Evolutionary conservation across 1,140 invertebrate species (phyloP), one percentile per base, ranked within the genome.

Genomic region (Nomia melanderi): DNA sequence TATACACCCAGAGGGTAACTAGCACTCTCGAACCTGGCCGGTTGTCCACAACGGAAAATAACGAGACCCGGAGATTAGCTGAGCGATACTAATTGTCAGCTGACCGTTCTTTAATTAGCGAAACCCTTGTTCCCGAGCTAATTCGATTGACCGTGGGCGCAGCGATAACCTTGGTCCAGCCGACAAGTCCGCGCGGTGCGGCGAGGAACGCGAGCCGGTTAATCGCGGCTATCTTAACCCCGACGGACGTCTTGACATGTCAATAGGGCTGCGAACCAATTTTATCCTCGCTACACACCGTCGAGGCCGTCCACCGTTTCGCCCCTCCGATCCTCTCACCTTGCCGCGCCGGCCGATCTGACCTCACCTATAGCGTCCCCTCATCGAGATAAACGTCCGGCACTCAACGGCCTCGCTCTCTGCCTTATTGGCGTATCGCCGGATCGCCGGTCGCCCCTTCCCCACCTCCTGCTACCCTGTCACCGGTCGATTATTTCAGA

Each of bases 391-490:
- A 84, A 84, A 57, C 63, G 72, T 33, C 25, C 65, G 5, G 29
- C 67, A 67, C 59, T 57, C 41, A 39, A n/a, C 14, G 54, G 54
- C 47, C 27, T 62, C 67, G 57, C 50, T 64, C 65, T 44, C 44
- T 78, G 57, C 83, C 81, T 87, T 88, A 88, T 87, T 86, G 78
- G 80, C 80, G 70, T 85, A 87, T 88, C 86, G 63, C 27, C 25
- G 72, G 73, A 86, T 86, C 80, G 83, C 77, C 36, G 47, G 31
- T 17, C 56, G 39, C 41, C 65, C 44, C 31, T 12, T 14, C 50
- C 56, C 50, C 50, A 36, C 36, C 36, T 17, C 12, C 2, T 17
- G 41, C 41, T n/a, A n/a, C n/a, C n/a, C n/a, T 82, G 84, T 87
- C 85, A 85, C 77, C 66, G 57, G 31, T 65, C 81, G 81, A 86